Evolutionary conservation across 2,113 vertebrate genomes (phyloP), one percentile per base, ranked within the genome.

Genomic region (Macaca mulatta): DNA sequence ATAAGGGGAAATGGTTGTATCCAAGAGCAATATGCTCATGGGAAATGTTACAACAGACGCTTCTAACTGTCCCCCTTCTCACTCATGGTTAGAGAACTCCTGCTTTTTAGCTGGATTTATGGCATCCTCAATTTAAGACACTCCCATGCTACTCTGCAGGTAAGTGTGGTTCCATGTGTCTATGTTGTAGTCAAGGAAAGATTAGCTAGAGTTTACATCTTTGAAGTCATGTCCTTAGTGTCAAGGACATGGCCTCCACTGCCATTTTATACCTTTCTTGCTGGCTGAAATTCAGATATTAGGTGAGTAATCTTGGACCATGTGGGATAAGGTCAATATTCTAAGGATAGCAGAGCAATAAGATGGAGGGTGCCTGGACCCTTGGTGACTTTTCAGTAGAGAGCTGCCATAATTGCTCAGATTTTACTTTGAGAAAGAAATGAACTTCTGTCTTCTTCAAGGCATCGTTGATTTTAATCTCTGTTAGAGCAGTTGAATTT

Each of bases 381-480:
- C 48, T 69, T 59, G 32, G 89, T 43, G 59, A 69, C 48, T 43
- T 78, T 50, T 93, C 48, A 79, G 40, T 59, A 64, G 38, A 81
- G 38, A 7, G 50, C 23, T 81, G 59, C 61, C 17, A 6, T 45
- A 94, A 86, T 30, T 87, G 35, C 30, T 87, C 16, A 45, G 27
- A 85, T 78, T 85, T 78, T 59, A 64, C 45, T 61, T 84, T 96
- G 43, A 90, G 50, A 93, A 93, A 70, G 43, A 82, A 81, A 87
- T 52, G 17, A 90, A 78, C 22, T 78, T 48, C 88, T 85, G 57
- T 61, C 48, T 22, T 86, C 11, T 45, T 72, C n/a, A 86, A 86
- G 38, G 45, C 17, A 64, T 35, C 52, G 18, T 80, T 94, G n/a
- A 83, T 89, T 83, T 90, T 81, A 72, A 55, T 48, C 43, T 93